Base-by-base conservation (phyloP, 2,888 invertebrate genomes). In the Sphaerophoria rueppellii region DNA sequence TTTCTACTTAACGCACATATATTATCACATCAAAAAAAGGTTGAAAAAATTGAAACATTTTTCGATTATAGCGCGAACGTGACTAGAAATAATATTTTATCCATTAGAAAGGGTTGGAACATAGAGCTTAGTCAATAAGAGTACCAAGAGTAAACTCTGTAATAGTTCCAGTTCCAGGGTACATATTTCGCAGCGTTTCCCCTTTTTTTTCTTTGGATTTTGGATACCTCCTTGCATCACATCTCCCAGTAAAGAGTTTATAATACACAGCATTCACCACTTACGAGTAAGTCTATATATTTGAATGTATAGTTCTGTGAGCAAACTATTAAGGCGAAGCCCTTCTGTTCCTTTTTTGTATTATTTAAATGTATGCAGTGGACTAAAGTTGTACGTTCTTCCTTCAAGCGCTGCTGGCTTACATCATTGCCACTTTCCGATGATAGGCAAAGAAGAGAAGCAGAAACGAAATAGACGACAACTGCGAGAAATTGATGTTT, bases 81-180 rank as follows among this genome's bases (percentile, higher is more conserved):
- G 83, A 85, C 83, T 80, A 76, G 83, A 85, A 85, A 85, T 85
- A 85, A 85, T 80, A 80, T 76, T 76, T 57, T 57, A 37, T 14
- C 75, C 72, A 71, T 76, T 69, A 75, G 40, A 78, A 67, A 35
- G 43, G 54, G 54, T 12, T 37, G 6, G 6, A 48, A 35, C 11
- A 43, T 63, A 46, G 48, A 35, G 48, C 50, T 48, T 48, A 40
- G 65, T 34, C 14, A 50, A 48, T 50, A 35, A 24, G 55, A 63
- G 70, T 65, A 57, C 40, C 63, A 54, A 67, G 48, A 71, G 65
- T 73, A 37, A 63, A 65, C 24, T 1, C 24, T 24, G 24, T 24
- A 78, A 75, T 14, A 70, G 67, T 83, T 78, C 78, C 75, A 78
- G 67, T 83, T 78, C 71, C 71, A 67, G 54, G 71, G 24, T 24